These are phyloP conservation scores for Abramis brama DNA, from an alignment of 2,113 vertebrate genomes.

Conservation along the genomic window DNA sequence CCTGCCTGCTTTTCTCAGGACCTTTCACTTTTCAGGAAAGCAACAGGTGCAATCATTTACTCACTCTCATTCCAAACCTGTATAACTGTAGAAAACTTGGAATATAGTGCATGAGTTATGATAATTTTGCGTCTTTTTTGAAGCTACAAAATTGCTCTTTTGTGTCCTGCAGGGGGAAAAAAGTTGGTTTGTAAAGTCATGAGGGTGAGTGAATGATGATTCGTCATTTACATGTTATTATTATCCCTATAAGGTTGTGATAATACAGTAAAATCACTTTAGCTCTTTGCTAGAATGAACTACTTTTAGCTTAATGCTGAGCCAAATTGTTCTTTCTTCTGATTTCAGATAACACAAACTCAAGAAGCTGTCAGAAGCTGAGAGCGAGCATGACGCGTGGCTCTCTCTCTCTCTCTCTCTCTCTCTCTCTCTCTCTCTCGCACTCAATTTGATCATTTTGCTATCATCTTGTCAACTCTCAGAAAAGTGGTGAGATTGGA, in stretches of 20 bases:
- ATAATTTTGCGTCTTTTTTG: background rate
- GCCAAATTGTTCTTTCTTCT: background rate
- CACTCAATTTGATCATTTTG: slow-evolving; percentile 19
- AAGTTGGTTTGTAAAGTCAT: background rate
- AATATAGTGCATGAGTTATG: background rate
- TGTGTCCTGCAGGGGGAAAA: background rate
- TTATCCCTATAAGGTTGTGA: background rate
- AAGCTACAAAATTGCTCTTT: background rate
- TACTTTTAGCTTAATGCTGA: background rate
- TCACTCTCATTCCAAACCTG: too few species aligned
- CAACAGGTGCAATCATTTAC: background rate
- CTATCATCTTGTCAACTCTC: background rate
- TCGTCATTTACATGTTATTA: too few species aligned
- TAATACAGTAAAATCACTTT: background rate
- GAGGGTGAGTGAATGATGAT: background rate
- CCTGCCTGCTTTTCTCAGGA: background rate
- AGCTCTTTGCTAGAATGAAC: background rate
- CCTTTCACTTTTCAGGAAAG: background rate
- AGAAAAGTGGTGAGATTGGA: background rate
- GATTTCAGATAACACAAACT: slow-evolving; percentile 18
- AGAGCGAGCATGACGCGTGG: background rate
- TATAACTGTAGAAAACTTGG: too few species aligned
- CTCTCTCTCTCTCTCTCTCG: slow-evolving; percentile 5
- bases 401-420: slow-evolving; percentile 48
- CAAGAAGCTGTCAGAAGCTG: background rate